These are phyloP conservation scores for Pristionchus pacificus DNA, from an alignment of 1,140 invertebrate species.

Conservation along the genomic window DNA sequence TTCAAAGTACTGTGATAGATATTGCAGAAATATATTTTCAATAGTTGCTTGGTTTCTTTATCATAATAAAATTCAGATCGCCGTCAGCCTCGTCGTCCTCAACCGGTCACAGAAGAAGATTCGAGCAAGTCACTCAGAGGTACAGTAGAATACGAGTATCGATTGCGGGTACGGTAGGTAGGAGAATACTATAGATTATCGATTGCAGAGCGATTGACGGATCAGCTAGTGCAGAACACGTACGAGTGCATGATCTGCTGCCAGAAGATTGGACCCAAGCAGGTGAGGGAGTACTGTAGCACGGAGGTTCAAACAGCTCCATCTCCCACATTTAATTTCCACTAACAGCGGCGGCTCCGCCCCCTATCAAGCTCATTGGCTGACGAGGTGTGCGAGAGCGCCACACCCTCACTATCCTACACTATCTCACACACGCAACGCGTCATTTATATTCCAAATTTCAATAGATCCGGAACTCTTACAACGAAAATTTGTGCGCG, in stretches of 20 bases:
- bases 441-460: no score
- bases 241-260: slow-evolving; percentile 90
- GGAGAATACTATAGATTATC: neutral
- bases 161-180: neutral
- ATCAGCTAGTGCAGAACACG: slow-evolving; percentile 72
- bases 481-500: no score
- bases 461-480: no score
- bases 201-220: slow-evolving; percentile 69
- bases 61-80: neutral
- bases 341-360: no score
- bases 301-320: no score
- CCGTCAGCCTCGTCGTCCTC: neutral
- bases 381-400: no score
- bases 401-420: no score
- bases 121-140: neutral
- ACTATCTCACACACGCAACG: no score
- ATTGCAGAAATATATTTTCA: neutral
- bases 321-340: neutral
- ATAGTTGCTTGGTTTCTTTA: neutral
- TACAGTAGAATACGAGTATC: neutral
- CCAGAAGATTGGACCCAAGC: slow-evolving; percentile 72
- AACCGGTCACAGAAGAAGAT: neutral
- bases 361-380: no score
- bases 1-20: neutral
- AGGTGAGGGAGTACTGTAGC: slow-evolving; percentile 63